Evolutionary conservation across 2,888 invertebrate species (phyloP).

Genomic region (Cerastoderma edule): DNA sequence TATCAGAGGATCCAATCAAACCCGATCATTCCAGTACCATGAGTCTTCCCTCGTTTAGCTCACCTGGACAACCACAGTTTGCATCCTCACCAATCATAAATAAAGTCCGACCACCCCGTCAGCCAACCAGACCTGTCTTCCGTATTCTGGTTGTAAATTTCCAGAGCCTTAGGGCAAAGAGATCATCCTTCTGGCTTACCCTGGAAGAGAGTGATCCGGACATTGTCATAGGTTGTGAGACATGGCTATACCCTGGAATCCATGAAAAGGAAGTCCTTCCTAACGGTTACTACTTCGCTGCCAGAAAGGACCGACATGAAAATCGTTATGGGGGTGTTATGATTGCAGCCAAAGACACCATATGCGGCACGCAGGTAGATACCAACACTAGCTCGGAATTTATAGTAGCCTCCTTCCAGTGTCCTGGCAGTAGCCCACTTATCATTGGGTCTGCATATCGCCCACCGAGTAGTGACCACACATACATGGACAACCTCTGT

Average conservation of each 20-base stretch:
- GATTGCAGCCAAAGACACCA: constrained; percentile 19
- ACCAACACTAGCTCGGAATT: constrained; percentile 14
- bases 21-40: neutral
- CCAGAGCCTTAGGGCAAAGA: constrained; percentile 29
- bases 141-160: constrained; percentile 19
- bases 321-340: constrained; percentile 33
- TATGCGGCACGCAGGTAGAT: constrained; percentile 13
- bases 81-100: constrained; percentile 18
- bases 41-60: constrained; percentile 5
- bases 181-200: constrained; percentile 17
- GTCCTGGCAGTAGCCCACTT: constrained; percentile 18
- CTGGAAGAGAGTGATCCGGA: constrained; percentile 22
- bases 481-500: neutral
- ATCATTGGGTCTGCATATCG: too few relatives aligned
- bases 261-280: constrained; percentile 30
- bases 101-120: neutral
- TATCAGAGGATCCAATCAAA: neutral
- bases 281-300: constrained; percentile 20
- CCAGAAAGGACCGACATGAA: constrained; percentile 12
- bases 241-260: constrained; percentile 38
- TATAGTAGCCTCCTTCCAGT: neutral
- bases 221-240: constrained; percentile 22
- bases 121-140: neutral
- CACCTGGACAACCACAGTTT: constrained; percentile 24
- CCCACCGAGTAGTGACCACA: too few relatives aligned